Evolutionary conservation across 2,113 vertebrate genomes (phyloP).

Genomic region (Sorex fumeus): DNA sequence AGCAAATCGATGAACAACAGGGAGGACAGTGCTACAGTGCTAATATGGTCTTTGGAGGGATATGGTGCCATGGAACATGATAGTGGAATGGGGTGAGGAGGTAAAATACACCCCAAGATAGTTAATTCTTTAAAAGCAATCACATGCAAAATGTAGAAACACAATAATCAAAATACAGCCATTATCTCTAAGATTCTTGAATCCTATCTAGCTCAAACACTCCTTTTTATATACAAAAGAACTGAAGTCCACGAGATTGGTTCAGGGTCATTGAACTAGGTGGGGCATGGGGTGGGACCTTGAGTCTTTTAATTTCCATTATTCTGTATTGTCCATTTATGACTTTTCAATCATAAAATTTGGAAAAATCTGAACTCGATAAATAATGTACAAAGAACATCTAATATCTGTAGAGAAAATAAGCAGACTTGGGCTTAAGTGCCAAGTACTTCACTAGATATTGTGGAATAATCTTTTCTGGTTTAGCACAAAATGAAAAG

Average conservation of each 20-base stretch:
- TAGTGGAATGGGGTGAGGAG: too few relatives aligned
- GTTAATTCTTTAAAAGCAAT: not conserved
- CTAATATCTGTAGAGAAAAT: constrained; percentile 8
- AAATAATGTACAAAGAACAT: constrained; percentile 2
- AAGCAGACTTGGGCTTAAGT: not conserved
- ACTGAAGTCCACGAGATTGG: constrained; percentile 4
- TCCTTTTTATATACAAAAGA: constrained; percentile 11
- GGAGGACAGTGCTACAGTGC: too few relatives aligned
- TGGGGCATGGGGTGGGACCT: not conserved
- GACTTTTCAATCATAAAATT: constrained; percentile 41
- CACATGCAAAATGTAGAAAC: not conserved
- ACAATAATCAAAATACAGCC: not conserved
- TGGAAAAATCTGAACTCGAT: constrained; percentile 9
- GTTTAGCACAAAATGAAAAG: constrained; percentile 12
- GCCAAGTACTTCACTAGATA: not conserved
- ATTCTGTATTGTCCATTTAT: not conserved
- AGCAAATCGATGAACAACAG: too few relatives aligned
- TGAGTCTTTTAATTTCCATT: not conserved
- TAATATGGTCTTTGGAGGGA: not conserved
- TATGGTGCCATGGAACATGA: not conserved
- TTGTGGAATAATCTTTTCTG: not conserved
- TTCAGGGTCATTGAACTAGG: not conserved
- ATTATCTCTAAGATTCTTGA: not conserved
- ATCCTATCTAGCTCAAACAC: not conserved
- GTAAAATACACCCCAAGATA: not conserved